Evolutionary conservation across 2,797 vertebrate genomes (phyloP), one percentile per base, ranked within the genome.

Genomic region (Orestias chungarensis): DNA sequence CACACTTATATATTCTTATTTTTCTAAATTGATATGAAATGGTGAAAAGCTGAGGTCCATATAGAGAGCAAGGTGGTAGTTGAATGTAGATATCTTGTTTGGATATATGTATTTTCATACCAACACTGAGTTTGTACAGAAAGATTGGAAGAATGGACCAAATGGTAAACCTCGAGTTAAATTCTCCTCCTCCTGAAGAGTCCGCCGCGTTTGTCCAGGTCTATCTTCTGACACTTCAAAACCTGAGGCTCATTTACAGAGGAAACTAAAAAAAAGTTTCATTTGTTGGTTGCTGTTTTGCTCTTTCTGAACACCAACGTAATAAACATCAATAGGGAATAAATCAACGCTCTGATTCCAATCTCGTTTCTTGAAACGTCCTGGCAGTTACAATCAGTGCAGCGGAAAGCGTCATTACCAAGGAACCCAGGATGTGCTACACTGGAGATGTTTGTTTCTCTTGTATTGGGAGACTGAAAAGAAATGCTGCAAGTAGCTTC

Each of bases 321-420:
- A 5, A 79, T 40, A 0, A 44, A 49, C 65, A 38, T 43, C 29
- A 44, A 72, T 27, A 23, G 42, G 65, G 27, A 9, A n/a, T 29
- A 59, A 57, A 71, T 59, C 6, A 42, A 64, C 5, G 29, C 17
- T 17, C 50, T 66, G 83, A 90, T 87, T 76, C 5, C 62, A 57
- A 88, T 89, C 83, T 79, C 3, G 55, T 79, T 87, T 83, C 81
- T 72, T 62, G 64, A 66, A 81, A 83, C 69, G 38, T 27, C 3
- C 25, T 40, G 17, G 44, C n/a, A 6, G 33, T 88, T 84, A 75
- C 75, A 83, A 66, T 73, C 72, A 75, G 5, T 25, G 44, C 25
- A 25, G 72, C 65, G 76, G 77, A 69, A 70, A 33, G 86, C 84
- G 88, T 91, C 88, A 91, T 78, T 91, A 88, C 89, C 86, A 43